phyloP scores from a whole-genome alignment of 2,797 vertebrate species.

The Cyprinella venusta region DNA sequence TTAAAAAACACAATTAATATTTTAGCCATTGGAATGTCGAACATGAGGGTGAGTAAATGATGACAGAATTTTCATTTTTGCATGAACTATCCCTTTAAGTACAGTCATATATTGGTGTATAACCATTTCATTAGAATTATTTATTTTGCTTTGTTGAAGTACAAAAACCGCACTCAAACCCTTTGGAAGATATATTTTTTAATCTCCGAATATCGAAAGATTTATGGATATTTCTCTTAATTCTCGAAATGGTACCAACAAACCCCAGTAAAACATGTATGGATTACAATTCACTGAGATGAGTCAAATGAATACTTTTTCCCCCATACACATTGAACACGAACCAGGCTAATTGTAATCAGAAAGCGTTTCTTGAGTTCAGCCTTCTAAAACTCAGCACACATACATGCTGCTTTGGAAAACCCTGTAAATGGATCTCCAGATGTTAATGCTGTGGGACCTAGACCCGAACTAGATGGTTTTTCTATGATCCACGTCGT shows the following conservation, averaged over 20 bases:
- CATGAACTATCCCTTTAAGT: too few relatives aligned
- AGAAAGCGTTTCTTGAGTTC: background rate
- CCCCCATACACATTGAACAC: background rate
- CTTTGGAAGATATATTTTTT: too few relatives aligned
- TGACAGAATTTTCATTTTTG: too few relatives aligned
- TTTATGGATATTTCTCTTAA: background rate
- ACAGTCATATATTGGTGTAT: background rate
- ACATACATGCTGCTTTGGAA: background rate
- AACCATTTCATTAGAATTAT: background rate
- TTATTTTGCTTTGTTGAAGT: background rate
- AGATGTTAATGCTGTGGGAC: slow-evolving; percentile 37
- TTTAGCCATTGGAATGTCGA: background rate
- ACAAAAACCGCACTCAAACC: background rate
- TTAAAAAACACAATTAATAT: background rate
- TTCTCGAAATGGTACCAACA: background rate
- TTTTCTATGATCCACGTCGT: slow-evolving; percentile 21
- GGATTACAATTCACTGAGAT: background rate
- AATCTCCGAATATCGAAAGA: background rate
- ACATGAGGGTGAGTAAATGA: too few relatives aligned
- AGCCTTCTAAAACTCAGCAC: background rate
- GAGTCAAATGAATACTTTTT: background rate
- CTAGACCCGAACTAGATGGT: background rate
- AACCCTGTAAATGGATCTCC: slow-evolving; percentile 24
- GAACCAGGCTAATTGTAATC: background rate
- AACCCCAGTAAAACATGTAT: background rate